phyloP scores from a whole-genome alignment of 2,797 vertebrate species.

The Delichon dasypus region DNA sequence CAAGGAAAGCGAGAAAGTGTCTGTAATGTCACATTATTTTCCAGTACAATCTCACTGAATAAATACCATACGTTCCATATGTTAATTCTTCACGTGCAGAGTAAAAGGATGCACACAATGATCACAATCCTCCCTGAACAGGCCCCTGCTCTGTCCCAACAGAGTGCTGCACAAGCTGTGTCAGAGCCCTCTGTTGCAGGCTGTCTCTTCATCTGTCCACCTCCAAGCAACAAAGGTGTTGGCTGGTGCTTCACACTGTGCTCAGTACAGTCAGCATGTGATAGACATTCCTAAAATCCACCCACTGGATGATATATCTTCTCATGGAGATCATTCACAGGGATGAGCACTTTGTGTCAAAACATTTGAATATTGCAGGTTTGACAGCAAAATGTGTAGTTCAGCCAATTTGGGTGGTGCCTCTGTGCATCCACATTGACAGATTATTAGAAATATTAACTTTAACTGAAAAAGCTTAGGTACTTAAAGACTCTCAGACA shows the following conservation, averaged over 20 bases:
- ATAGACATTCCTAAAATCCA: not conserved
- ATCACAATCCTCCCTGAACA: not conserved
- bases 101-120: not conserved
- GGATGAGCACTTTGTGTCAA: not conserved
- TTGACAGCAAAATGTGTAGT: not conserved
- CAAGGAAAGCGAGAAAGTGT: not conserved
- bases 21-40: not conserved
- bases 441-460: not conserved
- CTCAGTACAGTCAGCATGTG: fast-evolving
- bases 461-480: not conserved
- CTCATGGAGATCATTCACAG: not conserved
- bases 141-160: not conserved
- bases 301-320: not conserved
- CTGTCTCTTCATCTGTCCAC: not conserved
- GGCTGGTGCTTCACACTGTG: not conserved
- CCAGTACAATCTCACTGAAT: not conserved
- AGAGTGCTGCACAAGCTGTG: not conserved
- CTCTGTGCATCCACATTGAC: not conserved
- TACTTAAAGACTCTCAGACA: not conserved
- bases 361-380: not conserved
- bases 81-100: not conserved
- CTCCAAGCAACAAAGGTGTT: not conserved
- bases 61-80: not conserved
- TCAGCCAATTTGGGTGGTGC: not conserved
- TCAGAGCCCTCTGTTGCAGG: not conserved